Base-by-base conservation (phyloP, 1,140 invertebrate genomes). In the Drosophila sproati region DNA sequence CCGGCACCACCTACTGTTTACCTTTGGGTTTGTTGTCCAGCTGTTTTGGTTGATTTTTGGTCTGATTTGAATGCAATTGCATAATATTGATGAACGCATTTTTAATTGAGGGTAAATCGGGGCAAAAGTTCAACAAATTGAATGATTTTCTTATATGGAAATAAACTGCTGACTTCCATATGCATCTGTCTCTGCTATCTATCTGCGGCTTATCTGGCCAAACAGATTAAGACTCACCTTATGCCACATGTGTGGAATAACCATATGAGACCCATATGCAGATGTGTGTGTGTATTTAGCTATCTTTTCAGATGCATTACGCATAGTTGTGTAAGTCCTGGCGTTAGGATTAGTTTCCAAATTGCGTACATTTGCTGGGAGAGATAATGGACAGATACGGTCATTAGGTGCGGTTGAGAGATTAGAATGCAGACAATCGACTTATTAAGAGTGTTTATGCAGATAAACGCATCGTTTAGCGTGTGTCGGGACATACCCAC, bases 391-490 rank as follows among this genome's bases (percentile, higher is more conserved):
- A 60, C 32, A 62, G 32, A 78, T 52, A 71, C 32, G 55, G 57
- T 85, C 81, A 85, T 85, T 85, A 85, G 78, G 31, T 37, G 20
- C 51, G 32, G 10, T 43, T 43, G n/a, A 37, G 34, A 86, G 82
- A 86, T 86, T 87, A 87, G 56, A 57, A 5, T 47, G 51, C 66
- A 68, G 72, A 83, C 82, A 87, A 87, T 89, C 81, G 80, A 91
- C 89, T 91, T 91, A 89, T 91, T 91, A 89, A 63, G 81, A 89
- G 85, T 86, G 79, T 91, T 91, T 91, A 86, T 74, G 74, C 79
- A 91, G 89, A 91, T 91, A 91, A 91, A 78, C 79, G 52, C 89
- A 89, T 87, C 89, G 83, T 91, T 91, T 91, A 91, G 85, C 89
- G 89, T 61, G 73, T 80, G 73, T 83, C 78, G 85, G 89, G 89